phyloP scores from a whole-genome alignment of 1,140 invertebrate genomes.

The Scaptomyza pallida region DNA sequence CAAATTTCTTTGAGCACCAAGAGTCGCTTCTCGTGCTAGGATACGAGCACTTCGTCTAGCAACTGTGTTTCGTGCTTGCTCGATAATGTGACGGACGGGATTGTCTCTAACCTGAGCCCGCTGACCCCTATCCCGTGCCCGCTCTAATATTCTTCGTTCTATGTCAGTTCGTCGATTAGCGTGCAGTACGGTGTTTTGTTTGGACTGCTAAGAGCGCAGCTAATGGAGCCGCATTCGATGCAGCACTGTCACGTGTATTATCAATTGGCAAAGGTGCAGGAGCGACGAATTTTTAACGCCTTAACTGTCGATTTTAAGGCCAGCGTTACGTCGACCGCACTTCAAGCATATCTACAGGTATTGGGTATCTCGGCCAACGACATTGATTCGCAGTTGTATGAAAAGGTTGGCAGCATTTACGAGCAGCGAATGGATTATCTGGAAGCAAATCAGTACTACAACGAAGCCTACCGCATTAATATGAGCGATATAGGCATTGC shows the following conservation, averaged over 20 bases:
- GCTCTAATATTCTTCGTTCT: too few species aligned
- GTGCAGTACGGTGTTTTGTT: too few species aligned
- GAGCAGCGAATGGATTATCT: constrained; percentile 94
- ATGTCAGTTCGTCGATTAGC: too few species aligned
- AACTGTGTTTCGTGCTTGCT: too few species aligned
- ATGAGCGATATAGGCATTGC: constrained; percentile 95
- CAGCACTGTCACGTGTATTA: constrained; percentile 92
- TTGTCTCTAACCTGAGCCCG: too few species aligned
- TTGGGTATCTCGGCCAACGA: constrained; percentile 90
- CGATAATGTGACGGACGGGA: too few species aligned
- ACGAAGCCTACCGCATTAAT: constrained; percentile 95
- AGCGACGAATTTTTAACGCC: constrained; percentile 85
- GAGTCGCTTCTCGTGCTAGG: too few species aligned
- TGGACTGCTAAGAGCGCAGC: constrained; percentile 87
- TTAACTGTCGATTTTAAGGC: constrained; percentile 30
- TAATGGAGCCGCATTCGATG: constrained; percentile 79
- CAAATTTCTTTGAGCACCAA: too few species aligned
- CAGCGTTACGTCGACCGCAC: constrained; percentile 90
- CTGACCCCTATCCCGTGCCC: too few species aligned
- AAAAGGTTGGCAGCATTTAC: constrained; percentile 93
- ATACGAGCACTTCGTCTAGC: too few species aligned
- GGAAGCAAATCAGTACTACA: constrained; percentile 96
- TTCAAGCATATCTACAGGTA: constrained; percentile 92
- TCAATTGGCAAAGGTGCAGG: constrained; percentile 93
- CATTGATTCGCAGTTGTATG: constrained; percentile 92